Base-by-base conservation (phyloP, 1,140 invertebrate genomes). In the Onthophagus taurus region DNA sequence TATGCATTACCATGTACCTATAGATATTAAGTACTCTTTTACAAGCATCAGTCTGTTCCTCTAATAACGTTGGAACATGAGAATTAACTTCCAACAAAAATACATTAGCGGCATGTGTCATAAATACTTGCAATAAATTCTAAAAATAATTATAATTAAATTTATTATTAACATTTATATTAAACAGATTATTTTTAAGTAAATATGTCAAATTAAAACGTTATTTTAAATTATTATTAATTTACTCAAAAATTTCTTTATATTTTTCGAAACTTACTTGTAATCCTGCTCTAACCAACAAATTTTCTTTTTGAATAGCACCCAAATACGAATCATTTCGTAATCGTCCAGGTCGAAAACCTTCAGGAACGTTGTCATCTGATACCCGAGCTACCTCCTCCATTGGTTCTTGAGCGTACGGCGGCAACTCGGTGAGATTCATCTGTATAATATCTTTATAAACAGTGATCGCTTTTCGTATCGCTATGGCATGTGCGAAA, bases 21-120 rank as follows among this genome's bases (percentile, higher is more conserved):
- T 97, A 97, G 51, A 97, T 93, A 66, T 96, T 97, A 17, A 97
- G 71, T 36, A 97, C 90, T 53, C 90, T 75, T 69, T 97, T 97
- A 67, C 93, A 97, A 47, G 92, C 83, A 67, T 97, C 93, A 0
- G 93, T 95, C 70, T 97, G 88, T 65, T 94, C 89, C 57, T 93
- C 88, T 4, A 92, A 66, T 5, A 77, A 63, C 12, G 69, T 66
- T 8, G 69, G 63, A 45, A 69, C 64, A 65, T 55, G 73, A 61
- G 31, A 72, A 54, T 65, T 74, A 47, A 80, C 72, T 49, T 84
- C 77, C 18, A 87, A 69, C 35, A 95, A 72, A 70, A 97, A 97
- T 31, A 97, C 89, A 69, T 95, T 92, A 6, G 90, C 85, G 2
- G 92, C 87, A 74, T 96, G 91, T 31, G 89, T 93, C 59, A 97